phyloP scores from a whole-genome alignment of 1,140 invertebrate species.

The Venturia canescens region DNA sequence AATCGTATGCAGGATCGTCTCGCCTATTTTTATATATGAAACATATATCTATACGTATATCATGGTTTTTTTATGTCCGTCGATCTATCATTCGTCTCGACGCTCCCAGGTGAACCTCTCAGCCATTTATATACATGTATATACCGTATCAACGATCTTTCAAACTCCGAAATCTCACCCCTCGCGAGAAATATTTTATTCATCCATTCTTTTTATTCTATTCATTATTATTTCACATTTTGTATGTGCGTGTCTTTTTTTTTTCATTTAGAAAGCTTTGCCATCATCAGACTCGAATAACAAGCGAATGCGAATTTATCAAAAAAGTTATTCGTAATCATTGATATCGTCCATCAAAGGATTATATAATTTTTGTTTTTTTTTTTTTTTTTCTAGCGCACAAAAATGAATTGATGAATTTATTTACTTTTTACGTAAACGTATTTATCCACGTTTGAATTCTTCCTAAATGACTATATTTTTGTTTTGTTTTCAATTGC shows the following conservation, averaged over 20 bases:
- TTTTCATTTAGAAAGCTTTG: background rate
- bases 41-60: no score
- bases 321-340: background rate
- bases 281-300: background rate
- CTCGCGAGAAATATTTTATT: slow-evolving; percentile 21
- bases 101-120: slow-evolving; percentile 27
- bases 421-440: no score
- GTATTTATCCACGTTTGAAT: no score
- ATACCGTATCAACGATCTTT: slow-evolving; percentile 24
- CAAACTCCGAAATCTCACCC: background rate
- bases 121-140: background rate
- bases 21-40: background rate
- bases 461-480: no score
- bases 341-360: no score
- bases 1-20: slow-evolving; percentile 44
- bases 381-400: no score
- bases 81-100: slow-evolving; percentile 55
- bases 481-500: no score
- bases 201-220: background rate
- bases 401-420: no score
- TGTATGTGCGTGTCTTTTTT: no score
- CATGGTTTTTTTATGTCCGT: slow-evolving; percentile 6
- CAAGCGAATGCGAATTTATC: background rate
- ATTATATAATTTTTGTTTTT: no score
- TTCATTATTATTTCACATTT: background rate